Base-by-base conservation (phyloP, 2,888 invertebrate genomes). In the Sphinx pinastri region DNA sequence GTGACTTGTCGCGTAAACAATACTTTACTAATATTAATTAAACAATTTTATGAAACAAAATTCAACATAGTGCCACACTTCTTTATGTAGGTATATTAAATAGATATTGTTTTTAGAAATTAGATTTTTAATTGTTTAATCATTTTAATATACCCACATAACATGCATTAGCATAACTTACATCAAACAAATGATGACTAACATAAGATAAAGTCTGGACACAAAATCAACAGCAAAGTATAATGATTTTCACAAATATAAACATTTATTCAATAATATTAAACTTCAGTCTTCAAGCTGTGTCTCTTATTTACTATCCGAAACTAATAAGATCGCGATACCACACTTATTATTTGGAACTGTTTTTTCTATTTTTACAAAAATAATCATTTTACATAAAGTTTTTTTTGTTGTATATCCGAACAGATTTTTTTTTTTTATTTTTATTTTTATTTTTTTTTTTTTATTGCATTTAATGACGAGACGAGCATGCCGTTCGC, bases 241-340 rank as follows among this genome's bases (percentile, higher is more conserved):
- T 49, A 74, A 60, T 55, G n/a, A 69, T 47, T 49, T 69, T 67
- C 51, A 57, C 57, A 59, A 60, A 73, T 70, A 68, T 73, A 70
- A 68, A 74, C 73, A 75, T 75, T 77, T 76, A 78, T 52, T 72
- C 75, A 80, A 80, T 71, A 79, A 73, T 58, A 76, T 77, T 77
- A 83, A 86, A 82, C 85, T 78, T 89, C 89, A 89, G 89, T 89
- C 88, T 89, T 89, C 76, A 81, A 83, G 84, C 86, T 83, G 84
- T 81, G 80, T 82, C 78, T 79, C 71, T 71, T 71, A 71, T 74
- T 77, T 77, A 71, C 45, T 16, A 47, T 12, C 16, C 47, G 16
- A 60, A n/a, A 60, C 45, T 16, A 38, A 47, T 63, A 12, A 51
- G 31, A 68, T 57, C 10, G 31, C 49, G 67, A 67, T 70, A 49